phyloP scores from a whole-genome alignment of 2,888 invertebrate genomes.

The Dyspetes luteomarginatus region DNA sequence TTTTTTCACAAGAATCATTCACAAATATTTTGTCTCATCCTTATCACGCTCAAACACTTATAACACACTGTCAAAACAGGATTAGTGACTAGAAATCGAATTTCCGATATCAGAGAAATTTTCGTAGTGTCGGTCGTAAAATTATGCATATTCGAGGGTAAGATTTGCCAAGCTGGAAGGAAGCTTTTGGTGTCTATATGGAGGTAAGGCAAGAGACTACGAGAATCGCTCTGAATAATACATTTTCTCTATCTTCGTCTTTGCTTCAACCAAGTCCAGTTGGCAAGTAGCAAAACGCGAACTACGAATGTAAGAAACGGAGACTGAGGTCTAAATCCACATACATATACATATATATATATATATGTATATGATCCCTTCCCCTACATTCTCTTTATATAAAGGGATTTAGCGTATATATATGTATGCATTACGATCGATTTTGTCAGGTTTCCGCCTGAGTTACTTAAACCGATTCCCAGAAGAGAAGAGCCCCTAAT shows the following conservation, averaged over 20 bases:
- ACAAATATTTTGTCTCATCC: background rate
- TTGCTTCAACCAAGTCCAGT: constrained; percentile 1
- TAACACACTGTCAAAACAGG: background rate
- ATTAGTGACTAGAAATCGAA: constrained; percentile 25
- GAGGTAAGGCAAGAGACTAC: constrained; percentile 5
- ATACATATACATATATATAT: background rate
- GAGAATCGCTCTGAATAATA: constrained; percentile 53
- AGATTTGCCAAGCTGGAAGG: background rate
- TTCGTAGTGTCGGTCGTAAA: constrained; percentile 9
- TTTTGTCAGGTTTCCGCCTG: constrained; percentile 12
- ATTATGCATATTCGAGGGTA: constrained; percentile 23
- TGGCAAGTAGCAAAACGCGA: constrained; percentile 23
- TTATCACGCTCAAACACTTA: background rate
- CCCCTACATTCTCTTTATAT: too few relatives aligned
- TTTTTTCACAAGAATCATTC: too few relatives aligned
- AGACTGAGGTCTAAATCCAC: background rate
- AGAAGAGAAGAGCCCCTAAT: constrained; percentile 13
- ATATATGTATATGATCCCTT: constrained; percentile 3
- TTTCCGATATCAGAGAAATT: constrained; percentile 16
- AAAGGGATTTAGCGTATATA: too few relatives aligned
- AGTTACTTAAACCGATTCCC: constrained; percentile 10
- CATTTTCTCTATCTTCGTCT: constrained; percentile 37
- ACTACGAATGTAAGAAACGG: constrained; percentile 15
- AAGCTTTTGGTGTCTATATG: background rate
- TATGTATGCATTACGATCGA: background rate